Evolutionary conservation across 2,888 invertebrate genomes (phyloP), one percentile per base, ranked within the genome.

Genomic region (Pandemis corylana): DNA sequence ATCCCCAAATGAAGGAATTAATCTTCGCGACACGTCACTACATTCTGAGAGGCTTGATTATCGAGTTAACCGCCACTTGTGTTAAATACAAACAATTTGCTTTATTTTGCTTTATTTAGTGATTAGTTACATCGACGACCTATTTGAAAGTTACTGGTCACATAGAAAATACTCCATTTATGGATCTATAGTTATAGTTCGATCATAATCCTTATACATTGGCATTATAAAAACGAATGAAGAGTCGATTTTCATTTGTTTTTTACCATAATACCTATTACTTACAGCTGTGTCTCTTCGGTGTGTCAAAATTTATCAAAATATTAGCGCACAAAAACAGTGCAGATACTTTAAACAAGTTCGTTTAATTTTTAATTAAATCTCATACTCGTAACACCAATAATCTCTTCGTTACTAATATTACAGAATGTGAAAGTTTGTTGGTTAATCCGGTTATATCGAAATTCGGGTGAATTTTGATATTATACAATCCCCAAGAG

Each of bases 1-100:
- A 75, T 70, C 46, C 69, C 75, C 62, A 71, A 71, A 71, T 56
- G 53, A 67, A 67, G 46, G 56, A 61, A 46, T 75, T 70, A 75
- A 71, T 75, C 75, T 71, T 67, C 67, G 62, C 36, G 65, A 69
- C 66, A 44, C 74, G 15, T 64, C 68, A 64, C 69, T 59, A 70
- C 69, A 70, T 70, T 70, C 69, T 65, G 15, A 61, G 46, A n/a
- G 28, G 28, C 61, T 59, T 65, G 65, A 69, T 69, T 69, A 70
- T 74, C 61, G 69, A 70, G 70, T 74, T 70, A 74, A 51, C 65
- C 41, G n/a, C 51, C 44, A 59, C 46, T 46, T 46, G 65, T 42
- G 65, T 74, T 49, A 49, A 69, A 63, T 51, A 13, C 56, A 46
- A 51, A 42, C 44, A 53, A 68, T 42, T 63, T 68, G 44, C 44